phyloP scores from a whole-genome alignment of 2,888 invertebrate genomes.

The Thysanoteuthis rhombus region DNA sequence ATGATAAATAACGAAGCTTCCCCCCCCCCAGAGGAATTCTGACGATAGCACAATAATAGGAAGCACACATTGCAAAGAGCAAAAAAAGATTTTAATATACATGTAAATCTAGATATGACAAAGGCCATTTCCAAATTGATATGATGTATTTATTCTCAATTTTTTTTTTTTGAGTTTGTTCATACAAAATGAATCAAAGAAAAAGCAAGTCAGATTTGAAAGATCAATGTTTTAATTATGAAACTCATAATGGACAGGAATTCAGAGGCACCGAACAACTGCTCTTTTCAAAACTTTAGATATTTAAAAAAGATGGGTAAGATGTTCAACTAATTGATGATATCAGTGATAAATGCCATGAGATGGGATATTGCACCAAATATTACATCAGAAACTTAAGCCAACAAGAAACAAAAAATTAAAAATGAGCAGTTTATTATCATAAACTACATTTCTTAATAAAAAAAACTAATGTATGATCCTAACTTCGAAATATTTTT shows the following conservation, averaged over 20 bases:
- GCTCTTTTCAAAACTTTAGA: not conserved
- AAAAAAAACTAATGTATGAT: not conserved
- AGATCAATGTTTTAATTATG: not conserved
- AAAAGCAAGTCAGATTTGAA: not conserved
- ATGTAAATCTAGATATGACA: not conserved
- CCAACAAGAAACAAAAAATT: not conserved
- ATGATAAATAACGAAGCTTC: no score
- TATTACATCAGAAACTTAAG: not conserved
- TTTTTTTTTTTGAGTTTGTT: not conserved
- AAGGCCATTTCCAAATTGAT: not conserved
- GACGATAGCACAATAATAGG: no score
- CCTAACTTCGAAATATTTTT: not conserved
- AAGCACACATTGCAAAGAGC: no score
- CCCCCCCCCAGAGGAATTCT: no score
- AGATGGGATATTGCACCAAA: not conserved
- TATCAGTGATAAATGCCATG: not conserved
- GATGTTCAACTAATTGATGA: not conserved
- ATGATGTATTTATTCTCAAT: not conserved
- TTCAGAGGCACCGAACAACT: not conserved
- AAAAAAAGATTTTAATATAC: no score
- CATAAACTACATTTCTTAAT: not conserved
- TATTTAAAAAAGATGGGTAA: not conserved
- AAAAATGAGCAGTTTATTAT: not conserved
- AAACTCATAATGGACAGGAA: not conserved
- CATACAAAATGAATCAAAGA: not conserved